phyloP scores from a whole-genome alignment of 2,888 invertebrate species.

The Seira musarum region DNA sequence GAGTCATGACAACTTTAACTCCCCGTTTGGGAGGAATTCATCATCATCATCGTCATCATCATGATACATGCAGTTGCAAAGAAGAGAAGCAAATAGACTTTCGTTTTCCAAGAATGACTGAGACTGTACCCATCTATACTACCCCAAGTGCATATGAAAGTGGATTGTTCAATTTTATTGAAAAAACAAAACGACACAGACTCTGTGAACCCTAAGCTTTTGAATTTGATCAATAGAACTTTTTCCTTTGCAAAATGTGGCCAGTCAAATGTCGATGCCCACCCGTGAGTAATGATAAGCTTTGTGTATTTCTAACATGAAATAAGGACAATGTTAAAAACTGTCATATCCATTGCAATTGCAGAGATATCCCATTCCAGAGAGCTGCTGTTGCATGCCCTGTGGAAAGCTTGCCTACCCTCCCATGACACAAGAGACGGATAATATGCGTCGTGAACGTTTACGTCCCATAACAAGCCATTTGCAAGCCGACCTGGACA shows the following conservation, averaged over 20 bases:
- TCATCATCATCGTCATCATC: too few relatives aligned
- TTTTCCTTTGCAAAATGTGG: background rate
- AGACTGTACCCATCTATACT: background rate
- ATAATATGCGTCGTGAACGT: conserved; percentile 6
- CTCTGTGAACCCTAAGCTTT: background rate
- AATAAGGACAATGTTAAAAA: background rate
- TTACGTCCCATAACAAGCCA: conserved; percentile 42
- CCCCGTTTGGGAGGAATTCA: too few relatives aligned
- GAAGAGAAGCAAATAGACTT: background rate
- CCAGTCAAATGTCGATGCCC: background rate
- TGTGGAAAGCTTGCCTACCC: conserved; percentile 45
- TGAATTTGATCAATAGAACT: background rate
- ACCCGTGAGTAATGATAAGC: background rate
- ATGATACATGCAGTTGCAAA: too few relatives aligned
- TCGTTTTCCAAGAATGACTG: background rate
- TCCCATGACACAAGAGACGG: background rate
- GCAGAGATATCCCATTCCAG: background rate
- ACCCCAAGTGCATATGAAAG: too few relatives aligned
- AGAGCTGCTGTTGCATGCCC: conserved; percentile 21
- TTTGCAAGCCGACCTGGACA: conserved; percentile 53
- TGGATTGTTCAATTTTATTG: too few relatives aligned
- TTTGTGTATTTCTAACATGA: too few relatives aligned
- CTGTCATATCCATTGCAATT: background rate
- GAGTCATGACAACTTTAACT: too few relatives aligned
- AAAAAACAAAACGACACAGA: background rate